Base-by-base conservation (phyloP, 2,113 vertebrate species). In the Notiomystis cincta region DNA sequence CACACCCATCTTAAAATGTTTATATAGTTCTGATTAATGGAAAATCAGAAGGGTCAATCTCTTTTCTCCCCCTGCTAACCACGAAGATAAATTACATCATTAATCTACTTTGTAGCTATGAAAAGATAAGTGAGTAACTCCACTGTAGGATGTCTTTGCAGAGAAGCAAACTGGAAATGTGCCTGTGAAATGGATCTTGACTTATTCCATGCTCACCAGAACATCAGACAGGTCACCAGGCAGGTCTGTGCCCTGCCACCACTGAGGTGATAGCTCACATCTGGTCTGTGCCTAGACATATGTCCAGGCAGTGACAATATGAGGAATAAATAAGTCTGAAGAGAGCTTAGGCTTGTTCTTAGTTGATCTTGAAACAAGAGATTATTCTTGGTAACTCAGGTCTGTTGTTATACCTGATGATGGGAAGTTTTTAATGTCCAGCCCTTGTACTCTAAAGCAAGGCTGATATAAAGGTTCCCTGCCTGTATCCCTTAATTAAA, bases 141-240 rank as follows among this genome's bases (percentile, higher is more conserved):
- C 28, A 71, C 10, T 6, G 3, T 17, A 16, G 22, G 38, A 42
- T 28, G 5, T 33, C 21, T 76, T 50, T 64, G 18, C 7, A 33
- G 13, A 86, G 45, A 14, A 82, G 3, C 20, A 62, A 8, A 3
- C 11, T 42, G n/a, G 13, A 48, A 13, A 64, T 9, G 3, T 10
- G 3, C 18, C n/a, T 12, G 28, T 78, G 37, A 37, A 0, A 13
- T 58, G 14, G 10, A 17, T 58, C 11, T 57, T 73, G 25, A 6
- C 27, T 90, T 76, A 76, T 61, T 76, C 38, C 7, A 1, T 37
- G 22, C 15, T 56, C 24, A 35, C 22, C 31, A 62, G 65, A 76
- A 58, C 0, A 0, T 5, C 51, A 45, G 27, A 21, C 1, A 91
- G 8, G 42, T 9, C 35, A 67, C 21, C 18, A 54, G 50, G 4